Evolutionary conservation across 1,140 invertebrate species (phyloP).

Genomic region (Heterodera carotae): DNA sequence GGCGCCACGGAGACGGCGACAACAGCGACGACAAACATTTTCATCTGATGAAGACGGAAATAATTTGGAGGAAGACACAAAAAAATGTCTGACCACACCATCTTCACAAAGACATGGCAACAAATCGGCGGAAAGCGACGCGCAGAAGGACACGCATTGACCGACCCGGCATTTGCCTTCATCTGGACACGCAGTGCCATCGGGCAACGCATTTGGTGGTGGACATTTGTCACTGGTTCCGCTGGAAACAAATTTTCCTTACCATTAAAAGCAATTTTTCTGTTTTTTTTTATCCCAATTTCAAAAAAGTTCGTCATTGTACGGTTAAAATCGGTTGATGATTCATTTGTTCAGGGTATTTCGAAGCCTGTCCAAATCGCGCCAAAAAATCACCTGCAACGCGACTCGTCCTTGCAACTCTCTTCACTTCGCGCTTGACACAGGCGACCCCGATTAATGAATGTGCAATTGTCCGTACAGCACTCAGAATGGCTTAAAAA

Average conservation of each 20-base stretch:
- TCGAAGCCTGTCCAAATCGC: too few species aligned
- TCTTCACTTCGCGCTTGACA: constrained; percentile 42
- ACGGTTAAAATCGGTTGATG: too few species aligned
- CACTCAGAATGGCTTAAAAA: constrained; percentile 46
- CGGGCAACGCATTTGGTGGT: constrained; percentile 36
- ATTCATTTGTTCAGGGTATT: too few species aligned
- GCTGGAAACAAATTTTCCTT: constrained; percentile 37
- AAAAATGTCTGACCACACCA: constrained; percentile 37
- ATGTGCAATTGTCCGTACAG: constrained; percentile 43
- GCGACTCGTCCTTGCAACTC: constrained; percentile 41
- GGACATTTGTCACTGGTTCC: constrained; percentile 49
- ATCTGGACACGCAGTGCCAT: constrained; percentile 44
- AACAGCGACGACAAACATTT: constrained; percentile 42
- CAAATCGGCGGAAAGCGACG: constrained; percentile 23
- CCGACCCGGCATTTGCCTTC: constrained; percentile 48
- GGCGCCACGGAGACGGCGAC: constrained; percentile 19
- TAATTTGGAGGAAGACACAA: too few species aligned
- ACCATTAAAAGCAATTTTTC: too few species aligned
- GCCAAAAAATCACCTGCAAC: constrained; percentile 46
- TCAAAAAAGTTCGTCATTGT: too few species aligned
- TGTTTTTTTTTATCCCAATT: too few species aligned
- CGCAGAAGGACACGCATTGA: constrained; percentile 49
- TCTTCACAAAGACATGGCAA: constrained; percentile 48
- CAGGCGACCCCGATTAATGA: constrained; percentile 1
- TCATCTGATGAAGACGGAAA: constrained; percentile 28